Base-by-base conservation (phyloP, 2,113 vertebrate genomes). In the Channa argus region DNA sequence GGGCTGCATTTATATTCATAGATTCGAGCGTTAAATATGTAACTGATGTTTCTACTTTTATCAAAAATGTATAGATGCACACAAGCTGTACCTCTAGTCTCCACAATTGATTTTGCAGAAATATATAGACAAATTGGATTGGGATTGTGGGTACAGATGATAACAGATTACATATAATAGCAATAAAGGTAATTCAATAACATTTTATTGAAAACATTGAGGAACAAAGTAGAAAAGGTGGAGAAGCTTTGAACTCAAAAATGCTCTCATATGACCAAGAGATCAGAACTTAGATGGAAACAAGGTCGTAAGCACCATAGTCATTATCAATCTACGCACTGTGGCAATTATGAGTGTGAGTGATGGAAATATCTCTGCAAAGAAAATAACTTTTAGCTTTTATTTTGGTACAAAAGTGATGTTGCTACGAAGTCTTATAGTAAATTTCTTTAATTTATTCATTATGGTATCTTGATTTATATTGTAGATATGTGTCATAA, bases 131-230 rank as follows among this genome's bases (percentile, higher is more conserved):
- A 61, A 52, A 61, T 38, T n/a, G 47, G 0, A 0, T 1, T 5
- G 59, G 71, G 71, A 38, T 38, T 33, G 8, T 56, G 67, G 71
- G 54, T 34, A 59, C 46, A 62, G 39, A 54, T 37, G 24, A 68
- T 68, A 64, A 88, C 52, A 62, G 65, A 71, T 74, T 61, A 68
- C 14, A 11, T 2, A 15, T 4, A 51, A 24, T 1, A 67, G 55
- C 46, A 55, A 49, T 50, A 50, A 72, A 79, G 38, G 34, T 55
- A 24, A 15, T 73, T 74, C 62, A 75, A 41, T 71, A 68, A 63
- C 60, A 59, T 4, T 67, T 54, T 15, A 64, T 71, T 54, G 68
- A 3, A 74, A 75, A 53, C 1, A 45, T 60, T 68, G 10, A 44
- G 33, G 37, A 45, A 24, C 2, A 7, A 61, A 53, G 6, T 49